phyloP scores from a whole-genome alignment of 2,888 invertebrate genomes.

The Neoascia interrupta region DNA sequence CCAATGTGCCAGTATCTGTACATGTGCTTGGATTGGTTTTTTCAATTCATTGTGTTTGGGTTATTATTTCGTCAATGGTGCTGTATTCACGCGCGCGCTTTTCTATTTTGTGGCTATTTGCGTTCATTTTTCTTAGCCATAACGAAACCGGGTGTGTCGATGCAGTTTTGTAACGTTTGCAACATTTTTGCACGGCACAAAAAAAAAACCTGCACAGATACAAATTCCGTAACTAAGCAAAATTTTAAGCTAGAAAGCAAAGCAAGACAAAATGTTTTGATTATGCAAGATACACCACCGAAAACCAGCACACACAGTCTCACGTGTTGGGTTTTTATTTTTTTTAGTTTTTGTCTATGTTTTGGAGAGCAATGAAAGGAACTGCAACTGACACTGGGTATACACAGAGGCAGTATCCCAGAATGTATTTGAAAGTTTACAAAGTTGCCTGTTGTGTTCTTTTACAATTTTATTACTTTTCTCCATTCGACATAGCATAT shows the following conservation, averaged over 20 bases:
- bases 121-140: slow-evolving; percentile 42
- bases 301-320: slow-evolving; percentile 2
- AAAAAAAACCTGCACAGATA: neutral
- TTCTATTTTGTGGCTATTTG: slow-evolving; percentile 37
- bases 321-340: slow-evolving; percentile 34
- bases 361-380: neutral
- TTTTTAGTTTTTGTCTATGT: neutral
- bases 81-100: slow-evolving; percentile 8
- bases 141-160: neutral
- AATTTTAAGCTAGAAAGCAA: neutral
- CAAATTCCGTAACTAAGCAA: too few species aligned
- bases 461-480: slow-evolving; percentile 63
- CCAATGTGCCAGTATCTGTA: neutral
- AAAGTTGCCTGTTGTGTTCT: slow-evolving; percentile 53
- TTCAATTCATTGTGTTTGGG: slow-evolving; percentile 32
- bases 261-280: slow-evolving; percentile 37
- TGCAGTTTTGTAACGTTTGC: slow-evolving; percentile 12
- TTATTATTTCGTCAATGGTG: slow-evolving; percentile 50
- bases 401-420: too few species aligned
- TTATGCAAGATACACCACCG: slow-evolving; percentile 60
- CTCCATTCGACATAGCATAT: neutral
- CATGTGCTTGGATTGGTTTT: neutral
- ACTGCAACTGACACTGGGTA: neutral
- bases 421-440: slow-evolving; percentile 53
- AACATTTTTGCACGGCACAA: slow-evolving; percentile 3